These are phyloP conservation scores for Dasysyrphus albostriatus DNA, from an alignment of 2,888 invertebrate species.

Conservation along the genomic window DNA sequence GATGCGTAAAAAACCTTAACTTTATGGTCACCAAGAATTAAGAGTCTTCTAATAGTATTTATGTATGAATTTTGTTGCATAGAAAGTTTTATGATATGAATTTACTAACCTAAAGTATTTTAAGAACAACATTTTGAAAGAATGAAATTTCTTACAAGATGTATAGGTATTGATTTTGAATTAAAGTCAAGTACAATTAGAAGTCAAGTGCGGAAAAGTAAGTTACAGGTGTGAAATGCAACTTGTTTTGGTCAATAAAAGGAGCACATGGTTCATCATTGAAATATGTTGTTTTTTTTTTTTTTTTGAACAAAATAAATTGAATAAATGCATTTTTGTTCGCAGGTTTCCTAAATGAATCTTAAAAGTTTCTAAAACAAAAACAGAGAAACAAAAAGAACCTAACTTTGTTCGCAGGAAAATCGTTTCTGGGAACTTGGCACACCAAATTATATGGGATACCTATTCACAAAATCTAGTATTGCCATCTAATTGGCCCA, in stretches of 20 bases:
- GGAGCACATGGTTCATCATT: neutral
- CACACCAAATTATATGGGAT: no score
- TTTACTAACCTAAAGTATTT: neutral
- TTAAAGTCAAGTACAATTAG: neutral
- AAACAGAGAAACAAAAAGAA: no score
- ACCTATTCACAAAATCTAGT: no score
- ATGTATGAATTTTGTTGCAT: neutral
- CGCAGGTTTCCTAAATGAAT: no score
- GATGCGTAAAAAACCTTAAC: conserved; percentile 51
- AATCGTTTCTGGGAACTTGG: no score
- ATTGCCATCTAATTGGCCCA: no score
- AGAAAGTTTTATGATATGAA: neutral
- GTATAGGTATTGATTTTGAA: conserved; percentile 6
- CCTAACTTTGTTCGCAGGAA: no score
- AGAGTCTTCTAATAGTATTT: neutral
- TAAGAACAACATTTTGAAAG: neutral
- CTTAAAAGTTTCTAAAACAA: no score
- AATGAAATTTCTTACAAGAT: neutral
- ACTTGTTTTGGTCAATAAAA: no score
- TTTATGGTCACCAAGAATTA: conserved; percentile 39
- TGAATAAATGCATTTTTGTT: no score
- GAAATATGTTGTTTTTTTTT: no score
- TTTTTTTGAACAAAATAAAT: no score
- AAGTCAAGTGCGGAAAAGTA: neutral
- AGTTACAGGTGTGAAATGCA: neutral